Evolutionary conservation across 1,140 invertebrate species (phyloP).

Genomic region (Drosophila lowei): DNA sequence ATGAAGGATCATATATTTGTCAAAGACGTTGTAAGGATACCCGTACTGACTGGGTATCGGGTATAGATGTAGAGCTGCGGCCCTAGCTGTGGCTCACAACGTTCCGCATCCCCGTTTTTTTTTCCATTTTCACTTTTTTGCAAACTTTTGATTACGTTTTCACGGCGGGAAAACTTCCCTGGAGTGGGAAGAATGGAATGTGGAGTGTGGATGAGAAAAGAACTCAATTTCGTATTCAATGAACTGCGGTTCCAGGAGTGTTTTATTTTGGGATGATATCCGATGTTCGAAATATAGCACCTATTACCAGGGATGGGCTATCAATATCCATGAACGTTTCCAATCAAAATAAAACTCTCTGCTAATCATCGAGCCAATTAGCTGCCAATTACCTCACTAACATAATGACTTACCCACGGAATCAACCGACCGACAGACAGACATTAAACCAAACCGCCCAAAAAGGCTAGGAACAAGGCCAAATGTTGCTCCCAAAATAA

Average conservation of each 20-base stretch:
- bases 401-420: slow-evolving; percentile 46
- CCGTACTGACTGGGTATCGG: no score
- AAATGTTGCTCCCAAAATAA: background rate
- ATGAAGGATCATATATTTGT: no score
- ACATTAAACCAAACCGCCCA: slow-evolving; percentile 48
- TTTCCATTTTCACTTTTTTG: slow-evolving; percentile 58
- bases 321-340: slow-evolving; percentile 2
- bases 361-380: slow-evolving; percentile 56
- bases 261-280: no score
- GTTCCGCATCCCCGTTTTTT: background rate
- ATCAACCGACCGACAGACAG: no score
- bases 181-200: no score
- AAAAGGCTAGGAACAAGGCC: background rate
- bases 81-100: no score
- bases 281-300: background rate
- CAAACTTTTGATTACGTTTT: slow-evolving; percentile 59
- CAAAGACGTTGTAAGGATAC: no score
- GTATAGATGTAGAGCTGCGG: no score
- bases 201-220: slow-evolving; percentile 4
- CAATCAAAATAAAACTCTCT: slow-evolving; percentile 43
- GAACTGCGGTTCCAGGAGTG: no score
- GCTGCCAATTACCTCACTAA: slow-evolving; percentile 69
- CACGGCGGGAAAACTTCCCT: background rate
- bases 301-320: no score
- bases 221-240: background rate